Evolutionary conservation across 2,797 vertebrate species (phyloP), one percentile per base, ranked within the genome.

Genomic region (Danio jaintianensis): DNA sequence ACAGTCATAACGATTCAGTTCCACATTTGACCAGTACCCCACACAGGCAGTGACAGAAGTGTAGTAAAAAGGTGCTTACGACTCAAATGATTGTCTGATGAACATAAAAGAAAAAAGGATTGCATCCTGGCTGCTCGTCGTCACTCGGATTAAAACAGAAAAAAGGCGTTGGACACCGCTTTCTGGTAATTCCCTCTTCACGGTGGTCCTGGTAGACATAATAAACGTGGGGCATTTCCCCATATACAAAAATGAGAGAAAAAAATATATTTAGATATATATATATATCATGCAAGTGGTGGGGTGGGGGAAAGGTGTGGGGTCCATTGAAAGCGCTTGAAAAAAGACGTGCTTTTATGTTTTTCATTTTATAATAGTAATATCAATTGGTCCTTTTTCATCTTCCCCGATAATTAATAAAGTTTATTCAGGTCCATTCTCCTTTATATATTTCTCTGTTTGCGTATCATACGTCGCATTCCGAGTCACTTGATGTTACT

Each of bases 1-100:
- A 98, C 97, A 99, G 96, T 97, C 96, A 97, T 97, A 97, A 98
- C 96, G 95, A 97, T 96, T 96, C 95, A 94, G 95, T 96, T 97
- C 94, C 95, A 97, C 96, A 96, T 95, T 96, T 90, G 95, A 98
- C 95, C 96, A 96, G 95, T 96, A 98, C 95, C 96, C 97, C 97
- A 98, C 96, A 96, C 94, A 98, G 97, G 97, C 96, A 97, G 96
- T 98, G 96, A 99, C 96, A 96, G 96, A 95, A 94, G 95, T 96
- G 94, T 95, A 95, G 94, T 95, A 94, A 96, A 94, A 99, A 99
- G 97, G 97, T 98, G 97, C 97, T 98, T 97, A 97, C 93, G 95
- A 97, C 96, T 95, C 94, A 95, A 97, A 98, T 98, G 97, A 99
- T 99, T 99, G 98, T 99, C 98, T 97, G 97, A 94, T 93, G 96